Conservation (phyloP, 2,888 invertebrate species). For the Protophormia terraenovae region DNA sequence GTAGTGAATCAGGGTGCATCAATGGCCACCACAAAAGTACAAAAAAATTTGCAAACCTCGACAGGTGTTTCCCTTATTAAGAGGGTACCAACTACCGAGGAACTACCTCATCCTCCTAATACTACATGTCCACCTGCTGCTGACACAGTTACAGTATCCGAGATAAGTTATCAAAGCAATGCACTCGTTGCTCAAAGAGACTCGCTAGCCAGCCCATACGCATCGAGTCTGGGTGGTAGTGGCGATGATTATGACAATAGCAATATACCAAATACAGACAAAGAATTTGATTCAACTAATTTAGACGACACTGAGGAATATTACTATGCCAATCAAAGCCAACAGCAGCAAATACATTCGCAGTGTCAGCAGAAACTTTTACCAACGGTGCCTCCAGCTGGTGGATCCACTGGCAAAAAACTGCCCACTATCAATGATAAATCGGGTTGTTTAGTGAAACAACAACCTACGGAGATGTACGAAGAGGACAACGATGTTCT, state of each 20-base stretch:
- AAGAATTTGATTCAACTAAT: constrained; percentile 53
- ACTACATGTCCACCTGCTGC: constrained; percentile 43
- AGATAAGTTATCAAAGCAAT: constrained; percentile 38
- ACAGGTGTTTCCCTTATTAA: not conserved
- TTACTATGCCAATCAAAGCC: constrained; percentile 71
- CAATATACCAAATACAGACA: constrained; percentile 52
- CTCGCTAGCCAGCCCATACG: constrained; percentile 63
- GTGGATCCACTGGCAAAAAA: constrained; percentile 78
- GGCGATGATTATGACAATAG: constrained; percentile 76
- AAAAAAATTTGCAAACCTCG: constrained; percentile 69
- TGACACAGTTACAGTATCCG: constrained; percentile 13
- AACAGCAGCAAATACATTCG: constrained; percentile 60
- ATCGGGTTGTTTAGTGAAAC: constrained; percentile 77
- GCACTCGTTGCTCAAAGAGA: constrained; percentile 64
- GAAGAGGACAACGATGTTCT: constrained; percentile 72
- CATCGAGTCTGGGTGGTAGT: constrained; percentile 29
- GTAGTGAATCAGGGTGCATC: constrained; percentile 77
- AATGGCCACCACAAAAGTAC: constrained; percentile 74
- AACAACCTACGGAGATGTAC: constrained; percentile 79
- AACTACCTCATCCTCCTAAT: no score
- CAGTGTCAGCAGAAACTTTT: constrained; percentile 70
- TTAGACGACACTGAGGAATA: constrained; percentile 60
- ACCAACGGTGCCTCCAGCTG: constrained; percentile 77
- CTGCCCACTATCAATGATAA: constrained; percentile 79
- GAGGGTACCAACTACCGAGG: constrained; percentile 43